Percentiles rank a stretch among this genome's conserved stretches.
Evolutionary conservation across 2,113 vertebrate species (phyloP).

Genomic region (Rhipidura dahli): DNA sequence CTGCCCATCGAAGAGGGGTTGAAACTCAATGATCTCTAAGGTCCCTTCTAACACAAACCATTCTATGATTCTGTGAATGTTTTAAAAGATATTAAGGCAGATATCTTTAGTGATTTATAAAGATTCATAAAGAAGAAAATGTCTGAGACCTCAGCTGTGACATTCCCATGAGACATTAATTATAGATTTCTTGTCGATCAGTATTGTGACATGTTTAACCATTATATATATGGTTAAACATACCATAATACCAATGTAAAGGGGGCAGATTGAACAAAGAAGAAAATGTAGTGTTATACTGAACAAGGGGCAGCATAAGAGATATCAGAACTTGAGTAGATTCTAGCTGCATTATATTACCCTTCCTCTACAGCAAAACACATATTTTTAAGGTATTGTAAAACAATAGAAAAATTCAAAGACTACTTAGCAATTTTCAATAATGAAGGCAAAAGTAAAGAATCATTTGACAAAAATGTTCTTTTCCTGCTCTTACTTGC

Average conservation of each 20-base stretch:
- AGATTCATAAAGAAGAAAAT: neutral
- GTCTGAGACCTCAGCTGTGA: neutral
- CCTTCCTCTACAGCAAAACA: neutral
- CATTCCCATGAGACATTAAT: conserved; percentile 28
- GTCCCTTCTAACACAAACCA: neutral
- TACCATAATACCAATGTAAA: neutral
- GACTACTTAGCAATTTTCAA: neutral
- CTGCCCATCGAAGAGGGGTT: neutral
- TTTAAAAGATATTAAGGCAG: neutral
- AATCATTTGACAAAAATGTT: neutral
- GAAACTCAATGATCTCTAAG: neutral
- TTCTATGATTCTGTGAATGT: neutral
- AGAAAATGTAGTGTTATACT: neutral
- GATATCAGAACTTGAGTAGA: neutral
- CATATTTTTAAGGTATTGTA: neutral
- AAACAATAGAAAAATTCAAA: neutral
- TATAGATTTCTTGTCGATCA: conserved; percentile 46
- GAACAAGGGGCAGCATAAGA: neutral
- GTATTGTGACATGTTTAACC: conserved; percentile 23
- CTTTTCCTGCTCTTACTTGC: neutral
- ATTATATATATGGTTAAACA: neutral
- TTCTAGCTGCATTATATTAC: neutral
- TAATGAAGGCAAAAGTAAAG: neutral
- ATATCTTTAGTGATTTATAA: neutral
- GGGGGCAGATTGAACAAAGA: neutral